phyloP scores from a whole-genome alignment of 1,140 invertebrate genomes.

The Drosophila nigrodunni region DNA sequence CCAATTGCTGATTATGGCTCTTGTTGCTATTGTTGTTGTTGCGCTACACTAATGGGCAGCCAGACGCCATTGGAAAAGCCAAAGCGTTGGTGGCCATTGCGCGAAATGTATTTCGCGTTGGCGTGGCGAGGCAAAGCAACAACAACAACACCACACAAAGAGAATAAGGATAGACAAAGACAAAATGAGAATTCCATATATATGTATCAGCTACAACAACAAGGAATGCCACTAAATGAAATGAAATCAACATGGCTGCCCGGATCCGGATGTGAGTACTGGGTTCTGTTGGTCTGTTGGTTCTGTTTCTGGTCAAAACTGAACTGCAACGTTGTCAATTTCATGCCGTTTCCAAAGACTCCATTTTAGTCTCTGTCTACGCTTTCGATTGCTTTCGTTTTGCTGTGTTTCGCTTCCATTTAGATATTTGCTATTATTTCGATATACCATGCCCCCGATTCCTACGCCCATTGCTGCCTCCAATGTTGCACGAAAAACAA shows the following conservation, averaged over 20 bases:
- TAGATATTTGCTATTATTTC: conserved; percentile 20
- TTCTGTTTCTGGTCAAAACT: conserved; percentile 7
- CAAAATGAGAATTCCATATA: conserved; percentile 49
- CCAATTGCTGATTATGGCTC: conserved; percentile 22
- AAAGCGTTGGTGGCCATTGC: conserved; percentile 63
- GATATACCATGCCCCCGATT: conserved; percentile 5
- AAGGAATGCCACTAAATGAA: conserved; percentile 67
- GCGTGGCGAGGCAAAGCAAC: conserved; percentile 42
- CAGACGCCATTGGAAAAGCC: conserved; percentile 75
- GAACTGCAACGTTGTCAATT: conserved; percentile 76
- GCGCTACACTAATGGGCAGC: conserved; percentile 64
- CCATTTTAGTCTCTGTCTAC: conserved; percentile 30
- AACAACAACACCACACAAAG: conserved; percentile 38
- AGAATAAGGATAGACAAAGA: conserved; percentile 44
- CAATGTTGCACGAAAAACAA: not conserved
- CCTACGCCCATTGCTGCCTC: not conserved
- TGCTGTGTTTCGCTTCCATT: conserved; percentile 14
- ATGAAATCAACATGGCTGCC: conserved; percentile 81
- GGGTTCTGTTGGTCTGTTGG: not conserved
- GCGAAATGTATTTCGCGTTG: conserved; percentile 64
- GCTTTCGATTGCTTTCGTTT: conserved; percentile 50
- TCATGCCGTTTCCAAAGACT: conserved; percentile 21
- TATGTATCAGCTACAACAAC: conserved; percentile 12
- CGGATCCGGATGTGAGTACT: conserved; percentile 35
- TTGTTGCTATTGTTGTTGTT: conserved; percentile 22